Evolutionary conservation across 2,888 invertebrate genomes (phyloP).

Genomic region (Anodontia alba): DNA sequence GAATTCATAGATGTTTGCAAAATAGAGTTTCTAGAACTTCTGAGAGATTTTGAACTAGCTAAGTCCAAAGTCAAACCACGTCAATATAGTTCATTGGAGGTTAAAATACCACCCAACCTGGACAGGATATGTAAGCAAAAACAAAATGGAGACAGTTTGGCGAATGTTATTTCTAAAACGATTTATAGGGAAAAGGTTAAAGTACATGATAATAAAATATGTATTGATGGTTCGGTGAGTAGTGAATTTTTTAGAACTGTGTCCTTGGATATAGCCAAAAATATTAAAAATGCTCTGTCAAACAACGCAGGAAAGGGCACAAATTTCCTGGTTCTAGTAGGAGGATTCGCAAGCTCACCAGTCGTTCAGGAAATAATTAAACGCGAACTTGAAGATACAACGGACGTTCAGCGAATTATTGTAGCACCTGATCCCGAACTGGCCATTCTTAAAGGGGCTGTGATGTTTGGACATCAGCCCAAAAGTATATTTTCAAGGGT

Average conservation of each 20-base stretch:
- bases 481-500: conserved; percentile 52
- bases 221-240: conserved; percentile 41
- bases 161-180: conserved; percentile 38
- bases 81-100: conserved; percentile 19
- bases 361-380: conserved; percentile 52
- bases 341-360: conserved; percentile 55
- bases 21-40: conserved; percentile 45
- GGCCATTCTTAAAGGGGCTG: conserved; percentile 59
- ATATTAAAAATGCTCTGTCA: conserved; percentile 38
- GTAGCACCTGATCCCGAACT: conserved; percentile 62
- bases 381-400: conserved; percentile 51
- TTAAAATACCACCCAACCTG: conserved; percentile 46
- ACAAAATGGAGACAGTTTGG: conserved; percentile 47
- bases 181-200: conserved; percentile 53
- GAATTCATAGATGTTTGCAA: conserved; percentile 58
- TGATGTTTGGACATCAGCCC: conserved; percentile 58
- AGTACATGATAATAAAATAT: conserved; percentile 48
- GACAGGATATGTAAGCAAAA: conserved; percentile 52
- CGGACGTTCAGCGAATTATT: conserved; percentile 52
- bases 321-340: conserved; percentile 42
- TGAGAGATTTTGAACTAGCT: conserved; percentile 43
- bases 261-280: conserved; percentile 46
- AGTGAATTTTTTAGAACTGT: conserved; percentile 48
- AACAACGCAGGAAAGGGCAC: conserved; percentile 40
- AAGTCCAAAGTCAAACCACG: conserved; percentile 34